phyloP scores from a whole-genome alignment of 2,113 vertebrate species.

The Marcusenius ussheri region DNA sequence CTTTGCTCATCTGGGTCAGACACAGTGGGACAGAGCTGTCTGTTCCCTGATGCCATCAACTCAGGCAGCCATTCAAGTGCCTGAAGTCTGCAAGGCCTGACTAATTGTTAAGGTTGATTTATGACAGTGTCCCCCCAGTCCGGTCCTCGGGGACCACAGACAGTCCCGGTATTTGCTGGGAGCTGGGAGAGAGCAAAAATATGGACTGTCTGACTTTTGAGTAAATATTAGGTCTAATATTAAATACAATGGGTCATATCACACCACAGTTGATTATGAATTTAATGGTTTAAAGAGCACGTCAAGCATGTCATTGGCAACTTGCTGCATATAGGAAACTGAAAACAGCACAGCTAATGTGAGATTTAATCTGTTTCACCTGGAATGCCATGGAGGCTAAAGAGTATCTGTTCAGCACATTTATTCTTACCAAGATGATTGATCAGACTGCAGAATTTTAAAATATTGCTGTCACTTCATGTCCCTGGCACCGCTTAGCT shows the following conservation, averaged over 20 bases:
- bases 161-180: neutral
- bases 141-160: neutral
- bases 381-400: neutral
- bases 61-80: neutral
- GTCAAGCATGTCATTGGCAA: neutral
- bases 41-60: neutral
- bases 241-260: neutral
- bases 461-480: neutral
- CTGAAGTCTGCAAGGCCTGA: neutral
- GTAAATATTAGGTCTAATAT: neutral
- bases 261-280: neutral
- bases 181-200: too few relatives aligned
- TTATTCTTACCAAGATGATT: neutral
- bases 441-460: constrained; percentile 2
- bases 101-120: neutral
- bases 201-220: neutral
- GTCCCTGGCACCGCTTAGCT: neutral
- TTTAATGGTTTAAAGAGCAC: neutral
- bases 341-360: neutral
- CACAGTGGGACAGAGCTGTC: neutral
- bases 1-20: neutral
- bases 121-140: neutral
- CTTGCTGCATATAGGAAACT: neutral
- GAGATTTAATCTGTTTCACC: neutral
- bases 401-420: neutral